Evolutionary conservation across 2,113 vertebrate species (phyloP).

Genomic region (Todiramphus chloris): DNA sequence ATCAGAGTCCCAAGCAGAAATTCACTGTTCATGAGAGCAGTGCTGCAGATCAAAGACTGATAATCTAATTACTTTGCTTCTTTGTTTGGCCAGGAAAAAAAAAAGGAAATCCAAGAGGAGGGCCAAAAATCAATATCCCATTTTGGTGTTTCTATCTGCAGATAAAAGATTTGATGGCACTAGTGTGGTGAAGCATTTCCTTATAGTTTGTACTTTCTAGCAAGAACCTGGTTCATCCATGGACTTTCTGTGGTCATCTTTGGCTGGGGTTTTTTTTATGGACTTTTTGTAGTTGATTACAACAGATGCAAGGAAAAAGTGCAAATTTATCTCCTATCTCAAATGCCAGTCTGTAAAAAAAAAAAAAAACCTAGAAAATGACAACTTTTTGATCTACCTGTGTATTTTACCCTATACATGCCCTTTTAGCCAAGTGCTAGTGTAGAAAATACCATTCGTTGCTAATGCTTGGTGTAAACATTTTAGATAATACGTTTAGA

Average conservation of each 20-base stretch:
- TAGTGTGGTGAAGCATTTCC: neutral
- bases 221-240: neutral
- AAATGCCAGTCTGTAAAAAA: neutral
- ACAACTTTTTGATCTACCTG: neutral
- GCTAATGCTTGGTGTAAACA: neutral
- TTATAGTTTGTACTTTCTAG: neutral
- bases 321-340: neutral
- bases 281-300: neutral
- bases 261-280: neutral
- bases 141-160: neutral
- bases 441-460: neutral
- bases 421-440: neutral
- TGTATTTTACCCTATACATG: neutral
- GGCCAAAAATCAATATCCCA: neutral
- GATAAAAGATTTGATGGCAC: neutral
- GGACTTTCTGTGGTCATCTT: neutral
- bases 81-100: neutral
- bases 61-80: neutral
- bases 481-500: neutral
- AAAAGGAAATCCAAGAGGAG: neutral
- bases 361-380: neutral
- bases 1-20: neutral
- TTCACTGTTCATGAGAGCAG: neutral
- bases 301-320: neutral
- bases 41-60: neutral